These are phyloP conservation scores for Empis stercorea DNA, from an alignment of 2,888 invertebrate genomes.

Conservation along the genomic window DNA sequence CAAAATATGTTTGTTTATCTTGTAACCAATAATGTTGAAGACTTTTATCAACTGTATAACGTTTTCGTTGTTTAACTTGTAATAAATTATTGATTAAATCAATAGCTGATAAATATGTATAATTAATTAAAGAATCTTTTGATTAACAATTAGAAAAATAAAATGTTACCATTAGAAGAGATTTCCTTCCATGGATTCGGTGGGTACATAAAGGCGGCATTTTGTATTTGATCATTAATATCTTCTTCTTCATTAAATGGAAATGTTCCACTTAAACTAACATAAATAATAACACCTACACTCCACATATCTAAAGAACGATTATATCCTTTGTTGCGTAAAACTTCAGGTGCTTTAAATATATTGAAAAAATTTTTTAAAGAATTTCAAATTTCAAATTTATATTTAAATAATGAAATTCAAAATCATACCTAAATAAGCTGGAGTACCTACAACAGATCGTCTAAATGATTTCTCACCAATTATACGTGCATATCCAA, in stretches of 20 bases:
- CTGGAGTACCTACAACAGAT: slow-evolving; percentile 97
- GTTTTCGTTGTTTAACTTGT: slow-evolving; percentile 91
- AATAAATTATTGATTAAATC: slow-evolving; percentile 95
- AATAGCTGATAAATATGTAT: slow-evolving; percentile 53
- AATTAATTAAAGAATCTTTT: background rate
- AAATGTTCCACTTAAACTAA: slow-evolving; percentile 95
- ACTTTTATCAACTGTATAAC: slow-evolving; percentile 93
- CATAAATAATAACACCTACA: slow-evolving; percentile 97
- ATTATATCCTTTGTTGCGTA: slow-evolving; percentile 97
- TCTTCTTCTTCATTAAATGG: slow-evolving; percentile 99
- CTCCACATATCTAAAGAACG: slow-evolving; percentile 99
- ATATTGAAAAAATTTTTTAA: background rate
- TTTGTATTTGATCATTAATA: slow-evolving; percentile 98
- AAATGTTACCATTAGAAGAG: slow-evolving; percentile 62
- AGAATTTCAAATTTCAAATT: background rate
- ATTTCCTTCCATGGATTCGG: slow-evolving; percentile 96
- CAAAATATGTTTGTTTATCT: slow-evolving; percentile 91
- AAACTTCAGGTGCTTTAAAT: slow-evolving; percentile 82
- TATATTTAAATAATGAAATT: too few relatives aligned
- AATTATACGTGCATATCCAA: slow-evolving; percentile 97
- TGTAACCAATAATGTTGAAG: slow-evolving; percentile 92
- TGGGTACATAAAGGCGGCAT: slow-evolving; percentile 99
- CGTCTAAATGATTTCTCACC: slow-evolving; percentile 96
- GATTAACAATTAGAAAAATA: too few relatives aligned
- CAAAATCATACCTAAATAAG: slow-evolving; percentile 92